Evolutionary conservation across 2,113 vertebrate species (phyloP).

Genomic region (Origma solitaria): DNA sequence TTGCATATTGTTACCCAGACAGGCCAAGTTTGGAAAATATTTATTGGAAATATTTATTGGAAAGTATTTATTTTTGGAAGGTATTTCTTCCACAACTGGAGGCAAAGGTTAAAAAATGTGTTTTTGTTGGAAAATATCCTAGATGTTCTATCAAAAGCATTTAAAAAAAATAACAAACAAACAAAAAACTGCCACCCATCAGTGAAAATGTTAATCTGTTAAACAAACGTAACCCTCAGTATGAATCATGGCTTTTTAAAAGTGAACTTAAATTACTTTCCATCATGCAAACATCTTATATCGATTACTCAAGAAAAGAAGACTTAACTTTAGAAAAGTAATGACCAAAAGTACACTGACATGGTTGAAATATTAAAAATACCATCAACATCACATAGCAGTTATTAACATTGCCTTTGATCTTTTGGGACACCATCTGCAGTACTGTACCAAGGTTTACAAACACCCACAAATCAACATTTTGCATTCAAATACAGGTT

Average conservation of each 20-base stretch:
- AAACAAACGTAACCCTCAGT: conserved; percentile 11
- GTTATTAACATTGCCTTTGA: not conserved
- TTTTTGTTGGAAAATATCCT: not conserved
- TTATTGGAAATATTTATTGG: not conserved
- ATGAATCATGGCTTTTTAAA: not conserved
- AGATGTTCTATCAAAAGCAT: not conserved
- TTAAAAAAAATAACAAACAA: not conserved
- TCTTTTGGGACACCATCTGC: not conserved
- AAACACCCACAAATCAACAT: not conserved
- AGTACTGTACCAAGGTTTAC: not conserved
- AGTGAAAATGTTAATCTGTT: conserved; percentile 3
- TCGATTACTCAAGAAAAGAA: conserved; percentile 25
- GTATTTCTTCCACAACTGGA: conserved; percentile 1
- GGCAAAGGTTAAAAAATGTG: not conserved
- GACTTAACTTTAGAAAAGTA: not conserved
- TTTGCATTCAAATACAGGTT: not conserved
- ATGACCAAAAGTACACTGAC: conserved; percentile 23
- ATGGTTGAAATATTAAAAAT: conserved; percentile 6
- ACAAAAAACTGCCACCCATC: not conserved
- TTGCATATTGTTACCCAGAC: not conserved
- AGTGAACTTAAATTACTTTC: conserved; percentile 20
- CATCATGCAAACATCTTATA: conserved; percentile 55
- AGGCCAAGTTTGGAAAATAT: conserved; percentile 14
- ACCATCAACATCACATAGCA: not conserved
- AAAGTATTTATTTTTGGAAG: not conserved